These are phyloP conservation scores for Cynopterus brachyotis DNA, from an alignment of 2,113 vertebrate species.

Conservation along the genomic window DNA sequence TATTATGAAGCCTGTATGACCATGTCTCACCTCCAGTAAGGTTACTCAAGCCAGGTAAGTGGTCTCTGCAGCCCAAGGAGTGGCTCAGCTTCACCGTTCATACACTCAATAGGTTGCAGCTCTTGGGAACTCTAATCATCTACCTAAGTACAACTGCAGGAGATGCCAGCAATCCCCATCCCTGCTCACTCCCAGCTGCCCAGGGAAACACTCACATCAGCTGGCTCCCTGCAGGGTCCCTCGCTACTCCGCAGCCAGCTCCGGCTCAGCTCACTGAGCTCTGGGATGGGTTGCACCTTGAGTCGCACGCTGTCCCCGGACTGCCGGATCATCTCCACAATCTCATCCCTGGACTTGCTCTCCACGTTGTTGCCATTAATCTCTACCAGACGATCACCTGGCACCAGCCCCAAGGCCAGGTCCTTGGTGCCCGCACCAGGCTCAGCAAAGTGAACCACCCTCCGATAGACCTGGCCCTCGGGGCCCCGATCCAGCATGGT, in stretches of 20 bases:
- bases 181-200: accelerated
- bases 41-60: not conserved
- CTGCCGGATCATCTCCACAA: slow-evolving; percentile 99
- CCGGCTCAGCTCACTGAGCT: slow-evolving; percentile 94
- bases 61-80: not conserved
- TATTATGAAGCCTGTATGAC: not conserved
- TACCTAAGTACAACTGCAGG: not conserved
- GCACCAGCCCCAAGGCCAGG: slow-evolving; percentile 91
- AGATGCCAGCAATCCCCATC: not conserved
- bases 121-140: not conserved
- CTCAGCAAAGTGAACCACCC: slow-evolving; percentile 96
- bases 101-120: not conserved
- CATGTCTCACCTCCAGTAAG: not conserved
- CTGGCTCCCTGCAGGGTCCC: slow-evolving; percentile 81
- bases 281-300: slow-evolving; percentile 97
- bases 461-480: slow-evolving; percentile 89
- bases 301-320: slow-evolving; percentile 93
- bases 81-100: not conserved
- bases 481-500: slow-evolving; percentile 92
- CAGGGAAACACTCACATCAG: slow-evolving; percentile 88
- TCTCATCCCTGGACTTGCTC: slow-evolving; percentile 94
- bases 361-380: slow-evolving; percentile 96
- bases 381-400: slow-evolving; percentile 95
- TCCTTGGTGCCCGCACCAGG: slow-evolving; percentile 94
- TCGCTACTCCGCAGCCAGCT: slow-evolving; percentile 91